A percentile compares a stretch with the other conserved stretches of the same genome.
Evolutionary conservation across 2,888 invertebrate genomes (phyloP).

Genomic region (Clostera curtula): DNA sequence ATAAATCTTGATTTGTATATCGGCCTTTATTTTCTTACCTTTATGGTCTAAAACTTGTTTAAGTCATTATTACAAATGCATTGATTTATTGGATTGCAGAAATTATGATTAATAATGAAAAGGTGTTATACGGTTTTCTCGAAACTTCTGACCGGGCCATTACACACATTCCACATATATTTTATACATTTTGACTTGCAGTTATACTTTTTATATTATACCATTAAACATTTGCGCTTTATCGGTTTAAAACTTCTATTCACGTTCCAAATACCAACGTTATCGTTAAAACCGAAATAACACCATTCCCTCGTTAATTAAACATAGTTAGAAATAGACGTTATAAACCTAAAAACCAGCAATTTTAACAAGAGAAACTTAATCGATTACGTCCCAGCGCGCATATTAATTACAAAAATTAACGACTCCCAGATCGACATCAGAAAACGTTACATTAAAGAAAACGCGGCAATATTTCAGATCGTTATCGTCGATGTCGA

Average conservation of each 20-base stretch:
- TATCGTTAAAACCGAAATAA: conserved; percentile 12
- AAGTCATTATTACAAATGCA: neutral
- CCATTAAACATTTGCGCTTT: no score
- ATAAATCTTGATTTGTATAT: neutral
- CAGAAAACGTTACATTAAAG: conserved; percentile 7
- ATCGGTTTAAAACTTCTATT: no score
- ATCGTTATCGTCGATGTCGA: conserved; percentile 63
- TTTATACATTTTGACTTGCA: no score
- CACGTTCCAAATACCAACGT: conserved; percentile 9
- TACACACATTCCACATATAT: no score
- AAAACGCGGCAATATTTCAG: conserved; percentile 20
- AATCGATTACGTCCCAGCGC: conserved; percentile 10
- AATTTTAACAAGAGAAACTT: conserved; percentile 7
- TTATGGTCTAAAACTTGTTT: neutral
- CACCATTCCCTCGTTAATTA: conserved; percentile 8
- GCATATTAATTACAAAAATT: conserved; percentile 10
- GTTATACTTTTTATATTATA: no score
- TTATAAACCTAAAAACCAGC: conserved; percentile 8
- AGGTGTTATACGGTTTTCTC: no score
- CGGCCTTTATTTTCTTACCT: neutral
- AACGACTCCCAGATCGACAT: conserved; percentile 7
- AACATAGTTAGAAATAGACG: conserved; percentile 9
- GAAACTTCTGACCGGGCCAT: no score
- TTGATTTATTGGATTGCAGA: no score
- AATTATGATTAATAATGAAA: no score